Evolutionary conservation across 2,113 vertebrate genomes (phyloP).

Genomic region (Chaetodon auriga): DNA sequence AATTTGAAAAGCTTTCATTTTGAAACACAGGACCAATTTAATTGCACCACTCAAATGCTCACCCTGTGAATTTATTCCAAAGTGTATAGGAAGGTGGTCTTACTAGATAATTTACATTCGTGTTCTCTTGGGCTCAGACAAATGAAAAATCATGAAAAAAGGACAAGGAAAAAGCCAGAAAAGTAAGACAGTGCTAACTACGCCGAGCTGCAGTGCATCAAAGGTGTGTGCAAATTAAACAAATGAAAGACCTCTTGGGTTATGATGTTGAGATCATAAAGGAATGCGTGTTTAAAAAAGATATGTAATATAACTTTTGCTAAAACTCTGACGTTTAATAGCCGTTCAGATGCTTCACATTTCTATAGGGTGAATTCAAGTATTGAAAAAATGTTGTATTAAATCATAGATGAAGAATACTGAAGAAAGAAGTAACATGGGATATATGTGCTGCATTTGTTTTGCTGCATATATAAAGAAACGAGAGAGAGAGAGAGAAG

Average conservation of each 20-base stretch:
- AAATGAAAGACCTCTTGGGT: neutral
- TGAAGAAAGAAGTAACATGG: neutral
- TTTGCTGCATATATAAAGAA: too few species aligned
- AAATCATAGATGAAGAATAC: neutral
- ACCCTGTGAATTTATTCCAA: conserved; percentile 11
- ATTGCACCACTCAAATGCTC: conserved; percentile 24
- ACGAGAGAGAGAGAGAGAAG: neutral
- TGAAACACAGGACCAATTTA: conserved; percentile 25
- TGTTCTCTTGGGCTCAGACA: conserved; percentile 12
- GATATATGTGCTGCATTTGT: neutral
- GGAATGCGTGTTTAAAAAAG: neutral
- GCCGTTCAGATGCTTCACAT: neutral
- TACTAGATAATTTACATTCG: conserved; percentile 23
- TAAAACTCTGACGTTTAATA: neutral
- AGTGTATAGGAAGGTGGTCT: conserved; percentile 10
- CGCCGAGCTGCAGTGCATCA: neutral
- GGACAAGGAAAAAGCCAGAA: conserved; percentile 1
- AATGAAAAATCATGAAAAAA: neutral
- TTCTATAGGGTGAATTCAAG: neutral
- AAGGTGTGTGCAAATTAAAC: neutral
- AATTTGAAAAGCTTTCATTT: conserved; percentile 34
- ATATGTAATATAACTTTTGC: neutral
- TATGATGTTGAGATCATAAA: neutral
- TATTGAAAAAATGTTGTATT: neutral
- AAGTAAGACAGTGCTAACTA: neutral